Evolutionary conservation across 1,140 invertebrate species (phyloP).

Genomic region (Hyphantria cunea): DNA sequence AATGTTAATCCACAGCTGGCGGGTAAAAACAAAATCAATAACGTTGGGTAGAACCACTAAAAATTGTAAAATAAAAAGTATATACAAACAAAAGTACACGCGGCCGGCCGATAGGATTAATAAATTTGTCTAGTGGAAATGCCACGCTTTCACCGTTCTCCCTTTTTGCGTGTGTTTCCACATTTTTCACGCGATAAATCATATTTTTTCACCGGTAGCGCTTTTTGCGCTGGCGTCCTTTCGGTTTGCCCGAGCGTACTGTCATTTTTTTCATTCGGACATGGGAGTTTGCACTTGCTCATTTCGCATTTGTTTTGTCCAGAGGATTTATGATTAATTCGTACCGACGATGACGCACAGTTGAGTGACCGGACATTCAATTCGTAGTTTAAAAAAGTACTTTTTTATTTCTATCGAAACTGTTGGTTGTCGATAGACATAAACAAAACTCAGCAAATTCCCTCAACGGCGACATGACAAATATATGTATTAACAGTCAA

Average conservation of each 20-base stretch:
- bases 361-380: conserved; percentile 42
- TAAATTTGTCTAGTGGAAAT: conserved; percentile 76
- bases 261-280: conserved; percentile 57
- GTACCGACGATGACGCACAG: conserved; percentile 40
- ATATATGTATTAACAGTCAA: conserved; percentile 35
- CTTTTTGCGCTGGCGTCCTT: conserved; percentile 74
- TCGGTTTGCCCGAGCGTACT: conserved; percentile 71
- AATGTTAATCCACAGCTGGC: too few relatives aligned
- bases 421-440: conserved; percentile 23
- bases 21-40: neutral
- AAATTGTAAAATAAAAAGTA: conserved; percentile 32
- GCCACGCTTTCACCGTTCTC: conserved; percentile 72
- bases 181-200: conserved; percentile 82
- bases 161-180: conserved; percentile 80
- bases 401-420: too few relatives aligned
- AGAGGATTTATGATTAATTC: conserved; percentile 67
- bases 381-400: conserved; percentile 15
- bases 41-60: conserved; percentile 6
- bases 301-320: conserved; percentile 69
- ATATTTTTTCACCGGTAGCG: conserved; percentile 81
- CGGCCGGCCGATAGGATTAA: conserved; percentile 68
- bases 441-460: conserved; percentile 35
- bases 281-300: conserved; percentile 70
- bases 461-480: conserved; percentile 50
- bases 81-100: conserved; percentile 50